Evolutionary conservation across 2,797 vertebrate species (phyloP), one percentile per base, ranked within the genome.

Genomic region (Sternotherus odoratus): DNA sequence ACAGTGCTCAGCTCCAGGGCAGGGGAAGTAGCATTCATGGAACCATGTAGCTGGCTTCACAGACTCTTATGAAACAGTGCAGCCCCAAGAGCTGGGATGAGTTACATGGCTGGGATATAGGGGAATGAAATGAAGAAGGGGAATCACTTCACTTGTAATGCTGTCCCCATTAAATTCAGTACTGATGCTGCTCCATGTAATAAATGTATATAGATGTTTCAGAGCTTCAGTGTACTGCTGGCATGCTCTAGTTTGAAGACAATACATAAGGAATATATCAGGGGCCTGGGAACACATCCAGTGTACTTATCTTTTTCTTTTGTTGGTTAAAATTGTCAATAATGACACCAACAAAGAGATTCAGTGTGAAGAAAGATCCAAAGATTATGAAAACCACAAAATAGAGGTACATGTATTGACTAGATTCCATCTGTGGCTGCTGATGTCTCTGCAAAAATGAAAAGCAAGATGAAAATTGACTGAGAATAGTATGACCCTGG

Each of bases 251-350:
- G 11, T 84, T 30, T 57, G 28, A 80, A 88, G 43, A 28, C 0
- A 86, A 3, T 8, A 23, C 48, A 10, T 13, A 80, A 2, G 0
- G 74, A 39, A 49, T 4, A 53, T 0, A 57, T 15, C 2, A 39
- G 54, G 33, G 74, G 39, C 46, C 77, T 78, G 12, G 56, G 39
- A 91, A 49, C 56, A 77, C 6, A 74, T 53, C 4, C 6, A 50
- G 1, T 66, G 88, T 83, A 98, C 98, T 98, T 98, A 98, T 98
- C 98, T 98, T 98, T 97, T 97, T 98, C 87, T 98, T 98, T 88
- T 98, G 98, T 82, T 98, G 98, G 91, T 98, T 98, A 95, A 98
- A 98, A 93, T 98, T 98, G 95, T 98, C 98, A 36, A 98, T 98
- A 88, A 98, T 98, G 89, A 98, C 98, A 49, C 98, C 98, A 60